A percentile compares a stretch with the other conserved stretches of the same genome.
Evolutionary conservation across 2,888 invertebrate species (phyloP).

Genomic region (Diplolepis rosae): DNA sequence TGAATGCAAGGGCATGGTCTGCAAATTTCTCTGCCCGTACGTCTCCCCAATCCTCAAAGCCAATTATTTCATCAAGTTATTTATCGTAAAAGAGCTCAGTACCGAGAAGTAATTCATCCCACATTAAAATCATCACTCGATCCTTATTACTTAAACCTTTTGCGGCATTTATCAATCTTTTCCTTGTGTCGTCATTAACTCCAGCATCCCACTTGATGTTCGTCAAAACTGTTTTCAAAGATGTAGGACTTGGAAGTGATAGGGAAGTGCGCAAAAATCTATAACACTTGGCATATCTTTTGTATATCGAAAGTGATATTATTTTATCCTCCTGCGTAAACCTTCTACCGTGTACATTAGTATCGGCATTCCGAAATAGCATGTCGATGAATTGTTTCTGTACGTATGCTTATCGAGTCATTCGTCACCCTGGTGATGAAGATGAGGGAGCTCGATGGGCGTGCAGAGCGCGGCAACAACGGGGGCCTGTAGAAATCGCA

Average conservation of each 20-base stretch:
- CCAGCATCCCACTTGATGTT: conserved; percentile 33
- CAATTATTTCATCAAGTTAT: not conserved
- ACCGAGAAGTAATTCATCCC: conserved; percentile 38
- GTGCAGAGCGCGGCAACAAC: too few species aligned
- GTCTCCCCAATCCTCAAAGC: not conserved
- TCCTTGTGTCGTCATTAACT: conserved; percentile 27
- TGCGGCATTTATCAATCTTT: conserved; percentile 23
- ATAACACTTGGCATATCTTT: conserved; percentile 36
- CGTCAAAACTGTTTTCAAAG: conserved; percentile 24
- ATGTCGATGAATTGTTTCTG: not conserved
- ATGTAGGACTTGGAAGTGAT: conserved; percentile 27
- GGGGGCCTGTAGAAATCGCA: too few species aligned
- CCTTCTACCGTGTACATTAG: not conserved
- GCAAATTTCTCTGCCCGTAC: not conserved
- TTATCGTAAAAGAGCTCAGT: conserved; percentile 31
- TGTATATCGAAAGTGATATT: conserved; percentile 31
- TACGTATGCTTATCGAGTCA: too few species aligned
- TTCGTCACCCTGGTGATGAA: too few species aligned
- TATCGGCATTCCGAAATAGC: not conserved
- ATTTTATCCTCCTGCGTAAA: conserved; percentile 31
- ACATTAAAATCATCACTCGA: conserved; percentile 40
- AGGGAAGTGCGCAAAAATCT: conserved; percentile 34
- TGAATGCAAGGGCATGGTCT: conserved; percentile 46
- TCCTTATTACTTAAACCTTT: conserved; percentile 33
- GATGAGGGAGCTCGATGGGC: too few species aligned